Conservation (phyloP, 2,797 vertebrate species). For the Carcharodon carcharias region DNA sequence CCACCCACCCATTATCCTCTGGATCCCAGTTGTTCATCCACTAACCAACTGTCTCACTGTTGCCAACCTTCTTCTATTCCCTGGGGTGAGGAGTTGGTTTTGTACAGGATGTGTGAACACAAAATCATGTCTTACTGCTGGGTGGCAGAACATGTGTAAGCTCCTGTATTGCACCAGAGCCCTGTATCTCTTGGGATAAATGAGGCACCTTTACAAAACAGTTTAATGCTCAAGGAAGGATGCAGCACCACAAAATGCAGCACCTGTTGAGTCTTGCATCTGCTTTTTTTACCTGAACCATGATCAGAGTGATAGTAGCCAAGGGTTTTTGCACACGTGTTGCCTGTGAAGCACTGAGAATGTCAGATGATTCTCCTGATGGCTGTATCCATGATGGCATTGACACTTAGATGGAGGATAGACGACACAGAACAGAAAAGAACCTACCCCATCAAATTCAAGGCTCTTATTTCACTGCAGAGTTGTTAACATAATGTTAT, state of each 20-base stretch:
- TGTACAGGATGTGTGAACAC: too few species aligned
- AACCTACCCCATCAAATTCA: too few species aligned
- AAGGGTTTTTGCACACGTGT: neutral
- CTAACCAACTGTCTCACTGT: too few species aligned
- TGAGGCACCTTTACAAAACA: neutral
- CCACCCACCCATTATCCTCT: neutral
- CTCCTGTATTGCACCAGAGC: neutral
- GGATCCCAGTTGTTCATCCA: neutral
- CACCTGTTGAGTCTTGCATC: neutral
- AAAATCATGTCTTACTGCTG: neutral
- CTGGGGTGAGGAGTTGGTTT: too few species aligned
- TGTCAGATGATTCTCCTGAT: neutral
- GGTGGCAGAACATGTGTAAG: neutral
- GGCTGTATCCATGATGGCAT: neutral
- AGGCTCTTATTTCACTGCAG: neutral
- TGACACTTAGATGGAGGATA: neutral
- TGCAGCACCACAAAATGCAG: neutral
- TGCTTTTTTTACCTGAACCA: neutral
- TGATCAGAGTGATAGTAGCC: neutral
- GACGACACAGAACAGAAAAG: neutral
- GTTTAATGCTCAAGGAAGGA: neutral
- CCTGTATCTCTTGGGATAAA: neutral
- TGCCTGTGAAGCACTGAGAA: neutral
- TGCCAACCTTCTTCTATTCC: too few species aligned
- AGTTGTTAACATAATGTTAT: neutral